phyloP scores from a whole-genome alignment of 2,113 vertebrate genomes.

The Gasterosteus aculeatus region DNA sequence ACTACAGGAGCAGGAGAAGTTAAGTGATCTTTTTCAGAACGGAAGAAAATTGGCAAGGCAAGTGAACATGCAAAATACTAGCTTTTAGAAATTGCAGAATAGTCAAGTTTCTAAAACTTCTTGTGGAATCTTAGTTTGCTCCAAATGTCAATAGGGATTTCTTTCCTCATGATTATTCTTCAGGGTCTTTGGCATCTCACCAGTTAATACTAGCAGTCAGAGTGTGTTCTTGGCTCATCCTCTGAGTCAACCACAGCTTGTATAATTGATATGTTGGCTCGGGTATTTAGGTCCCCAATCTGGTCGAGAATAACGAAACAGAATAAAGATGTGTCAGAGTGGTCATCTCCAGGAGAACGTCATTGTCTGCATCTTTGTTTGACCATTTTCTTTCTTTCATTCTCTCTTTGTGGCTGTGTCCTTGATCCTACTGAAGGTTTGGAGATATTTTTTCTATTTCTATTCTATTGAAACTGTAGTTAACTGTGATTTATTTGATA shows the following conservation, averaged over 20 bases:
- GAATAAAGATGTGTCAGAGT: background rate
- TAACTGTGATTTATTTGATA: background rate
- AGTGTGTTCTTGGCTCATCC: constrained; percentile 16
- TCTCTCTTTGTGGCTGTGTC: background rate
- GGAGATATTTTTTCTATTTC: background rate
- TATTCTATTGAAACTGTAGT: background rate
- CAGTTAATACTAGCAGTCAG: background rate
- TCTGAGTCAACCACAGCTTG: constrained; percentile 28
- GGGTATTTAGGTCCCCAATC: constrained; percentile 54
- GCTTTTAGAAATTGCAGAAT: background rate
- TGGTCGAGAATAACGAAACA: constrained; percentile 29
- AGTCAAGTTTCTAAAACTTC: background rate
- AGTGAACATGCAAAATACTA: background rate
- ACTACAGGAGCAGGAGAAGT: background rate
- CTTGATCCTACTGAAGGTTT: background rate
- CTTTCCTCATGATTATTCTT: background rate
- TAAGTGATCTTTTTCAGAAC: background rate
- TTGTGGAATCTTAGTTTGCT: background rate
- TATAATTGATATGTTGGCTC: constrained; percentile 64
- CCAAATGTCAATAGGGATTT: background rate
- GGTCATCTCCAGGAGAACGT: background rate
- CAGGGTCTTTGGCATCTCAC: constrained; percentile 10
- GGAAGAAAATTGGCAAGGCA: background rate
- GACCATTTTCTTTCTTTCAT: background rate
- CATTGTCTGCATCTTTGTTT: background rate